Conservation (phyloP, 2,797 vertebrate genomes). For the Avahi laniger region DNA sequence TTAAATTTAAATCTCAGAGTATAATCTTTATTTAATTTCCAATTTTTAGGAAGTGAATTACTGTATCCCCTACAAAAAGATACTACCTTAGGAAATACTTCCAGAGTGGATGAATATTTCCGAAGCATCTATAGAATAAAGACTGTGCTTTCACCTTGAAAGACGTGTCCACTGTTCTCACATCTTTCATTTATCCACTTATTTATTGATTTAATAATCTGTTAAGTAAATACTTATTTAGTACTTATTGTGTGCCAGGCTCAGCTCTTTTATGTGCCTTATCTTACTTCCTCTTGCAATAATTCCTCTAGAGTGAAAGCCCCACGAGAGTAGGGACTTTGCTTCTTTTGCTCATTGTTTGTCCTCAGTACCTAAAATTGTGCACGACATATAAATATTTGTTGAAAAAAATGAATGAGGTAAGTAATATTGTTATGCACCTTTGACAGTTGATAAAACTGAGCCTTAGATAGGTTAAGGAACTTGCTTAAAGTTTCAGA, state of each 20-base stretch:
- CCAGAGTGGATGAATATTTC: background rate
- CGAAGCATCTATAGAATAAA: background rate
- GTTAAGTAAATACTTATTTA: constrained; percentile 8
- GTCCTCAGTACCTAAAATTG: background rate
- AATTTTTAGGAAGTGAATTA: background rate
- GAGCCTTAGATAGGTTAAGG: background rate
- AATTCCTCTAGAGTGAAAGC: background rate
- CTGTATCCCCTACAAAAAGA: background rate
- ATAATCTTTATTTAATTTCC: background rate
- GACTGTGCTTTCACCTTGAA: background rate
- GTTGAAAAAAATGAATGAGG: background rate
- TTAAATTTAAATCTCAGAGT: background rate
- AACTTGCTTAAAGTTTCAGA: background rate
- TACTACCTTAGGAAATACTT: background rate
- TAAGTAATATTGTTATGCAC: background rate
- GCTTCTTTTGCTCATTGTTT: background rate
- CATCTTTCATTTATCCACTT: background rate
- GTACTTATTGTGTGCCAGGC: background rate
- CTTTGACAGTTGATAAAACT: background rate
- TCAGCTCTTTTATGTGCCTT: background rate
- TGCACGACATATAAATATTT: background rate
- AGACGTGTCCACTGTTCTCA: background rate
- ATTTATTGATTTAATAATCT: constrained; percentile 19
- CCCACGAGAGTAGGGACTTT: background rate
- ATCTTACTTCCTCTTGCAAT: background rate